Evolutionary conservation across 2,888 invertebrate genomes (phyloP).

Genomic region (Cacoxenus indagator): DNA sequence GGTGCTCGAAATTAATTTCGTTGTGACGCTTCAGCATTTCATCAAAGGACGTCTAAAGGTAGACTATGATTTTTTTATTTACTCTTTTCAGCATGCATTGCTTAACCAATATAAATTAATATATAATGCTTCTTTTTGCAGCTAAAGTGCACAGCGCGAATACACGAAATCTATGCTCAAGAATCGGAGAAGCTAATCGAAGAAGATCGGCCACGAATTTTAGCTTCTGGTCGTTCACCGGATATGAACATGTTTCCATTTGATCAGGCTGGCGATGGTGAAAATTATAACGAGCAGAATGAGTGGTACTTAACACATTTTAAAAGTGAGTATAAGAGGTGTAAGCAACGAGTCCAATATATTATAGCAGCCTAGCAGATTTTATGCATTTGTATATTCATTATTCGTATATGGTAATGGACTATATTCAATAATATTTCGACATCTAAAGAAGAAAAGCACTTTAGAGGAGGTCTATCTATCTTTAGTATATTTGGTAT

Average conservation of each 20-base stretch:
- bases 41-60: conserved; percentile 68
- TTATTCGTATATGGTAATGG: no score
- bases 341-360: neutral
- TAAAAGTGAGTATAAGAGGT: conserved; percentile 59
- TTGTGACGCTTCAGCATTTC: conserved; percentile 67
- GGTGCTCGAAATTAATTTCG: conserved; percentile 67
- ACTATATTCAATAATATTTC: no score
- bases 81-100: neutral
- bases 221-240: conserved; percentile 70
- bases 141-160: conserved; percentile 69
- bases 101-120: neutral
- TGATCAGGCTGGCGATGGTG: conserved; percentile 62
- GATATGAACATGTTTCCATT: conserved; percentile 68
- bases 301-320: conserved; percentile 66
- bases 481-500: no score
- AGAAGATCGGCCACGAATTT: conserved; percentile 69
- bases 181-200: conserved; percentile 68
- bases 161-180: conserved; percentile 69
- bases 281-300: conserved; percentile 62
- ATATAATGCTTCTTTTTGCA: conserved; percentile 32
- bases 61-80: neutral
- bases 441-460: no score
- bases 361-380: neutral
- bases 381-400: no score
- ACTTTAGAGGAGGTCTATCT: no score